A percentile compares a stretch with the other conserved stretches of the same genome.
These are phyloP conservation scores for Oceanites oceanicus DNA, from an alignment of 2,113 vertebrate genomes.

Conservation along the genomic window DNA sequence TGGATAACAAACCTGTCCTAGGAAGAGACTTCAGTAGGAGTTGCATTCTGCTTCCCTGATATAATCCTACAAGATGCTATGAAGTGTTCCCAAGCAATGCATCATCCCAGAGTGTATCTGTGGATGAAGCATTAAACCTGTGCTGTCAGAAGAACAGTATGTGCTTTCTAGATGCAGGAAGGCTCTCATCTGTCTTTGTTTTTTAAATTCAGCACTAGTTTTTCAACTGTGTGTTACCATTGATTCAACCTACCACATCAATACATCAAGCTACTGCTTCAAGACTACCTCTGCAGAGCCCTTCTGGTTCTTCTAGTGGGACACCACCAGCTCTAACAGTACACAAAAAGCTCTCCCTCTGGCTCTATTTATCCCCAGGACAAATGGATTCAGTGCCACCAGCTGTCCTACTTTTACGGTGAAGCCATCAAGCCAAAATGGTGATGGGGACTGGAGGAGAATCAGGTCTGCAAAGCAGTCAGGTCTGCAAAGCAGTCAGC, in stretches of 20 bases:
- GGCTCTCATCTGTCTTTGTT: neutral
- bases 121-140: neutral
- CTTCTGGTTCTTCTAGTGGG: neutral
- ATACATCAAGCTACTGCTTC: neutral
- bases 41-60: neutral
- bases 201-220: neutral
- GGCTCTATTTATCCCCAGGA: neutral
- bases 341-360: neutral
- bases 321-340: neutral
- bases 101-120: neutral
- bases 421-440: neutral
- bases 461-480: neutral
- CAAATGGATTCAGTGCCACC: neutral
- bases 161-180: neutral
- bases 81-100: neutral
- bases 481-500: neutral
- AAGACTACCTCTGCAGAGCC: neutral
- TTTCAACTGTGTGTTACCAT: neutral
- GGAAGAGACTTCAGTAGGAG: neutral
- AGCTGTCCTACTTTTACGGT: neutral
- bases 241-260: neutral
- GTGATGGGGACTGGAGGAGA: too few relatives aligned
- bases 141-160: neutral
- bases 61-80: neutral
- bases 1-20: neutral